Conservation (phyloP, 2,888 invertebrate genomes). For the Lymantria monacha region DNA sequence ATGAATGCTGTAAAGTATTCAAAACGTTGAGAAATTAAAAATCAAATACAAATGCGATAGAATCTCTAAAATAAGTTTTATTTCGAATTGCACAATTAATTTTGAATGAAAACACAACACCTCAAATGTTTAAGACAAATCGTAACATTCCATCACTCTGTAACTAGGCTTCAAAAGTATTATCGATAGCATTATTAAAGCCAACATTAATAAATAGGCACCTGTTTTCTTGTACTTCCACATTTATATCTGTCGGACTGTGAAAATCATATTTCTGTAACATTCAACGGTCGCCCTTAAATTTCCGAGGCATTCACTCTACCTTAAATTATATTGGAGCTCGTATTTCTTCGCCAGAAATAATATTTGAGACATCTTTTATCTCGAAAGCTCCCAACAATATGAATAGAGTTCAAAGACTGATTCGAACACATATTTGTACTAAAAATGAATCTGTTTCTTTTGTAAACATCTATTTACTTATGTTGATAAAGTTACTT, state of each 20-base stretch:
- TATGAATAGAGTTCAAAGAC: slow-evolving; percentile 7
- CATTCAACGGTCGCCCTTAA: slow-evolving; percentile 14
- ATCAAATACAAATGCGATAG: no score
- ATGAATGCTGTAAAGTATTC: no score
- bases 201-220: slow-evolving; percentile 35
- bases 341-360: slow-evolving; percentile 29
- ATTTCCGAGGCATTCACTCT: slow-evolving; percentile 22
- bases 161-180: slow-evolving; percentile 15
- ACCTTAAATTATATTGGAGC: slow-evolving; percentile 26
- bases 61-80: no score
- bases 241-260: slow-evolving; percentile 39
- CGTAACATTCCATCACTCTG: slow-evolving; percentile 1
- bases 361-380: slow-evolving; percentile 27
- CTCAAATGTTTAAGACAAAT: no score
- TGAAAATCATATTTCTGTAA: slow-evolving; percentile 35
- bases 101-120: no score
- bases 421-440: slow-evolving; percentile 1
- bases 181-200: slow-evolving; percentile 33
- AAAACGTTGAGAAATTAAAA: no score
- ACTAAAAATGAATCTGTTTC: not conserved
- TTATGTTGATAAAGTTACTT: not conserved
- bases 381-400: slow-evolving; percentile 14
- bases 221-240: slow-evolving; percentile 29
- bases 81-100: no score
- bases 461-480: not conserved